A percentile compares a stretch with the other conserved stretches of the same genome.
These are phyloP conservation scores for Lithodes maja DNA, from an alignment of 2,888 invertebrate genomes.

Conservation along the genomic window DNA sequence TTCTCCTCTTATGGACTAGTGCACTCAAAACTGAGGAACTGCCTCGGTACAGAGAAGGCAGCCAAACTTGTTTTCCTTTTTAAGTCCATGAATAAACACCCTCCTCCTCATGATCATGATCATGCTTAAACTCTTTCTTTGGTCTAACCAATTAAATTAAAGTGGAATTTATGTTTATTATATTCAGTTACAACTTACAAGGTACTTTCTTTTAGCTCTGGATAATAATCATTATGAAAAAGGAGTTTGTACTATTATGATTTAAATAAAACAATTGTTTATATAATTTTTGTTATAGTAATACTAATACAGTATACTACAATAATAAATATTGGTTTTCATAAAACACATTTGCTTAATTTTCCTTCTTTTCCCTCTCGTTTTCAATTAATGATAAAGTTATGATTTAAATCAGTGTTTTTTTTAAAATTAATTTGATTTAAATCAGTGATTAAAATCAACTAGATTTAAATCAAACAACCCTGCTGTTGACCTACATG, in stretches of 20 bases:
- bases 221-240: no score
- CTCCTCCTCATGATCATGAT: not conserved
- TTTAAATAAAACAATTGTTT: not conserved
- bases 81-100: slow-evolving; percentile 22
- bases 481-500: not conserved
- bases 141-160: no score
- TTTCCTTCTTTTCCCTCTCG: not conserved
- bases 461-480: not conserved
- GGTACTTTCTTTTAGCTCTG: no score
- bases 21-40: slow-evolving; percentile 23
- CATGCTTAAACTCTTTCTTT: no score
- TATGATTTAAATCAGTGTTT: not conserved
- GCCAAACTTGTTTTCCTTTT: not conserved
- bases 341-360: not conserved
- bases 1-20: slow-evolving; percentile 22
- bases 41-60: slow-evolving; percentile 25
- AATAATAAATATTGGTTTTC: not conserved
- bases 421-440: not conserved
- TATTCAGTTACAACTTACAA: no score
- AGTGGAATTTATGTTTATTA: no score
- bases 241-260: not conserved
- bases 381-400: not conserved
- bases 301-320: not conserved
- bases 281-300: not conserved
- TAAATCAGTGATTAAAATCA: not conserved